phyloP scores from a whole-genome alignment of 2,113 vertebrate species.

The Meles meles region DNA sequence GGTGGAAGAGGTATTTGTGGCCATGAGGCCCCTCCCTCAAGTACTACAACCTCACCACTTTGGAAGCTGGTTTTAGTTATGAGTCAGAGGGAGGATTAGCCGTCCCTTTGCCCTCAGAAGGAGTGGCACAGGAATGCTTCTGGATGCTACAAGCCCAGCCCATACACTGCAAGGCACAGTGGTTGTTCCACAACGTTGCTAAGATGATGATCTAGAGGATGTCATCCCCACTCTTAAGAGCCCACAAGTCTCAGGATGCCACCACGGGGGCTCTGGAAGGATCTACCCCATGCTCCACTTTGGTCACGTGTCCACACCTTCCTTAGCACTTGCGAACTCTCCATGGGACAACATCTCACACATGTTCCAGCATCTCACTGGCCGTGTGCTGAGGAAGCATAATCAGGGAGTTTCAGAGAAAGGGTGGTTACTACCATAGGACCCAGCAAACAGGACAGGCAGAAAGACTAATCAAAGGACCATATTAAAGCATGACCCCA shows the following conservation, averaged over 20 bases:
- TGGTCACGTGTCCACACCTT: accelerated
- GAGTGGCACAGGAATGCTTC: background rate
- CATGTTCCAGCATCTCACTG: background rate
- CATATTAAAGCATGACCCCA: background rate
- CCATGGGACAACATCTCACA: background rate
- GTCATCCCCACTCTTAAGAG: background rate
- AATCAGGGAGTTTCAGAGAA: background rate
- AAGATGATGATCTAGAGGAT: background rate
- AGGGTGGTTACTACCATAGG: background rate
- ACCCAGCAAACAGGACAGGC: background rate
- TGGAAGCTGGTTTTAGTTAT: slow-evolving; percentile 16
- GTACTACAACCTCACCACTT: background rate
- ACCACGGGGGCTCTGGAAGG: background rate
- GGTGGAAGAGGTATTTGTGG: background rate
- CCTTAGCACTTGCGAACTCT: background rate
- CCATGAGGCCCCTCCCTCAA: background rate
- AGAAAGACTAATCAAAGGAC: background rate
- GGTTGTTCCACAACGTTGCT: background rate
- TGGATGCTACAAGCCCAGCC: background rate
- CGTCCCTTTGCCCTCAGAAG: background rate
- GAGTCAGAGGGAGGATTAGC: slow-evolving; percentile 44
- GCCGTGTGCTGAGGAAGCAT: background rate
- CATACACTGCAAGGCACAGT: background rate
- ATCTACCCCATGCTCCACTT: accelerated
- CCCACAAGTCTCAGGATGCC: background rate